Conservation (phyloP, 2,888 invertebrate species). For the Eurytoma californica region DNA sequence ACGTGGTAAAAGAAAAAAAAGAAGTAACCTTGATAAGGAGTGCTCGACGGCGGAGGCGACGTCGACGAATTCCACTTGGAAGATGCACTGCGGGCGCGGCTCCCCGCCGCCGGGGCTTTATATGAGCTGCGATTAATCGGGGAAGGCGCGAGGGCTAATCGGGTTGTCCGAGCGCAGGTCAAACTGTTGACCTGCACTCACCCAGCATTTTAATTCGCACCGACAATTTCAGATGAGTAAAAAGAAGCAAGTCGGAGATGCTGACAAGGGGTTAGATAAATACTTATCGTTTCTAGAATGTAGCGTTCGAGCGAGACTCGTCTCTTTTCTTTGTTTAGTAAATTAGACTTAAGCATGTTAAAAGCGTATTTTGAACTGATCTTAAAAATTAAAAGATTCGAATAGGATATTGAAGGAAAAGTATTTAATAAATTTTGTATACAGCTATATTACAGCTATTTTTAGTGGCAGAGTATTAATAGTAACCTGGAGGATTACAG, state of each 20-base stretch:
- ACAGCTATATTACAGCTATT: no score
- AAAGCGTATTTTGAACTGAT: no score
- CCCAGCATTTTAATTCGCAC: neutral
- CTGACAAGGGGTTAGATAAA: neutral
- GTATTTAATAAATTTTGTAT: no score
- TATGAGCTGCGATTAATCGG: conserved; percentile 29
- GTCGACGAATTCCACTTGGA: conserved; percentile 20
- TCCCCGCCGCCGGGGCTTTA: conserved; percentile 23
- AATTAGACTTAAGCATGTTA: no score
- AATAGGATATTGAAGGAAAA: no score
- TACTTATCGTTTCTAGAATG: neutral
- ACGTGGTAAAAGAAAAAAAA: neutral
- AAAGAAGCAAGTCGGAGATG: no score
- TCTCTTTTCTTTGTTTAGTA: no score
- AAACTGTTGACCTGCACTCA: conserved; percentile 20
- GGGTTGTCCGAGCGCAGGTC: conserved; percentile 17
- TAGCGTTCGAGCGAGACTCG: no score
- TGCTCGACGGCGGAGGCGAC: neutral
- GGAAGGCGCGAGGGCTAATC: conserved; percentile 23
- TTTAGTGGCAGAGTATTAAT: no score
- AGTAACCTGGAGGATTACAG: no score
- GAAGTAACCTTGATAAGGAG: conserved; percentile 30
- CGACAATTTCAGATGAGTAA: neutral
- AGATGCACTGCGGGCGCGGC: conserved; percentile 47
- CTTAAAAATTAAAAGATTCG: no score